Conservation (phyloP, 2,888 invertebrate species). For the Conus canariensis region DNA sequence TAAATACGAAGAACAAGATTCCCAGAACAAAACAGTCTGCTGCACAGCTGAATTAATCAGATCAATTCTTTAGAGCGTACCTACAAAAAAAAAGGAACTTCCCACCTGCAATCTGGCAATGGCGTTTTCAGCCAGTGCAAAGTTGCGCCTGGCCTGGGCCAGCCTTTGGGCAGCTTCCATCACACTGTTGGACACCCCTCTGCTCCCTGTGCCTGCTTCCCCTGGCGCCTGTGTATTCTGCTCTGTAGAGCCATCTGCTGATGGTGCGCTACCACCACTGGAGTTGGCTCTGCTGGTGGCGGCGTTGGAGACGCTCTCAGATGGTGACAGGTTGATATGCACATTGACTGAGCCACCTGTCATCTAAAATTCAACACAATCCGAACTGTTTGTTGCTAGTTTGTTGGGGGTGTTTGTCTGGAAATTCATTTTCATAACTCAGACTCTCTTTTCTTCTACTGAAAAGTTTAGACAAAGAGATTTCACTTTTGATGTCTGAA, state of each 20-base stretch:
- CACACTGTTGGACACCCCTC: constrained; percentile 46
- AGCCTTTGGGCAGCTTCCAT: constrained; percentile 76
- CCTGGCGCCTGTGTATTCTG: no score
- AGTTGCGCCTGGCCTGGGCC: constrained; percentile 78
- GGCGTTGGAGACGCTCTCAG: constrained; percentile 44
- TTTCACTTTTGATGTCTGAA: neutral
- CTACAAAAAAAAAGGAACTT: neutral
- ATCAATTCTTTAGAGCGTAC: no score
- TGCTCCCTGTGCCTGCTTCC: neutral
- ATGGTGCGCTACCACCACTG: neutral
- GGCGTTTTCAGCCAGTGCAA: constrained; percentile 80
- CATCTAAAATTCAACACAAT: constrained; percentile 59
- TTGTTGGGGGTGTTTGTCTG: neutral
- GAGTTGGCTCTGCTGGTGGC: constrained; percentile 34
- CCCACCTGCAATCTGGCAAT: constrained; percentile 79
- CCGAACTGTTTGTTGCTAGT: no score
- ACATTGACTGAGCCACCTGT: constrained; percentile 79
- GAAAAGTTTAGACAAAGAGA: neutral
- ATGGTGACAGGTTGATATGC: constrained; percentile 77
- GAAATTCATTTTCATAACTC: neutral
- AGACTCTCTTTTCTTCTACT: neutral
- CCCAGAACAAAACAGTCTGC: no score
- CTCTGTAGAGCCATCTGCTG: neutral
- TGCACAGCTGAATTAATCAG: no score
- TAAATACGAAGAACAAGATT: no score